A percentile compares a stretch with the other conserved stretches of the same genome.
These are phyloP conservation scores for Leptosomus discolor DNA, from an alignment of 2,113 vertebrate genomes.

Conservation along the genomic window DNA sequence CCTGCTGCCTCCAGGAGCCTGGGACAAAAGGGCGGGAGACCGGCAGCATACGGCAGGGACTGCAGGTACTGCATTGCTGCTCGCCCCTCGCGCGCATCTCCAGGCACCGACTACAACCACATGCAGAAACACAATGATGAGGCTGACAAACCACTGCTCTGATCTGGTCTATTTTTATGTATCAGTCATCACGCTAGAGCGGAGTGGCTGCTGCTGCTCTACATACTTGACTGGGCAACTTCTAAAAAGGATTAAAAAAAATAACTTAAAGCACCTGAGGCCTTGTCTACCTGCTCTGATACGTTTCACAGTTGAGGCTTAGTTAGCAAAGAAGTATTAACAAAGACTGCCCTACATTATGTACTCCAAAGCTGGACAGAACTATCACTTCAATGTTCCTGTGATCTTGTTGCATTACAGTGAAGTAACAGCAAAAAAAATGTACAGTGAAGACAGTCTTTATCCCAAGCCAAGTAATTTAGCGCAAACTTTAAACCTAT, in stretches of 20 bases:
- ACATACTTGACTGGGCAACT: neutral
- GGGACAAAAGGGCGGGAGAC: neutral
- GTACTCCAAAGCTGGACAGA: neutral
- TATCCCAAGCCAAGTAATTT: neutral
- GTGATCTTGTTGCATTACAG: neutral
- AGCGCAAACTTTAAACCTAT: neutral
- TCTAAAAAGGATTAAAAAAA: neutral
- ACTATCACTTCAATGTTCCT: neutral
- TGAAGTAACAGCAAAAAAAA: neutral
- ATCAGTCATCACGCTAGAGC: neutral
- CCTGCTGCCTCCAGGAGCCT: neutral
- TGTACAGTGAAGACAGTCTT: neutral
- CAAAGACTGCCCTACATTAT: neutral
- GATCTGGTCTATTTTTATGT: neutral
- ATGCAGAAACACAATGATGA: neutral
- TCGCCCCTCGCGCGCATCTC: rapidly evolving
- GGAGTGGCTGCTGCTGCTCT: neutral
- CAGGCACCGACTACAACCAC: neutral
- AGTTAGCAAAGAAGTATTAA: neutral
- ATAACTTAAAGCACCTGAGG: neutral
- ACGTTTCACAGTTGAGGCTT: neutral
- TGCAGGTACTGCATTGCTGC: neutral
- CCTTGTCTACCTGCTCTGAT: neutral
- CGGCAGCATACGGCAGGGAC: neutral
- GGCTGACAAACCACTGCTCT: neutral